Percentiles rank a stretch among this genome's conserved stretches.
Conservation (phyloP, 2,797 vertebrate species). For the Myotis myotis region DNA sequence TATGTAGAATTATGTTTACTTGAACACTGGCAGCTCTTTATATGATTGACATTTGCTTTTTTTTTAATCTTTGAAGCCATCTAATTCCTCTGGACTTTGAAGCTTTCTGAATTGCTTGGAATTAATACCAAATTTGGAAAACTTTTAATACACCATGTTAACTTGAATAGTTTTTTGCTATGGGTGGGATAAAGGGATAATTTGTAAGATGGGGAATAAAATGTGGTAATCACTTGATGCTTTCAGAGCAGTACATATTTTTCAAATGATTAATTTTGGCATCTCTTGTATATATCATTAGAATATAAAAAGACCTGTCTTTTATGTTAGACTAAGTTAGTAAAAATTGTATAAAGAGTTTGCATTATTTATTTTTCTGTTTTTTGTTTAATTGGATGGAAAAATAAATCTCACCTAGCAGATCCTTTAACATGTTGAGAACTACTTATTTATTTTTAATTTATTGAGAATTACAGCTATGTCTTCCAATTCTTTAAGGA, state of each 20-base stretch:
- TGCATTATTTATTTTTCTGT: not conserved
- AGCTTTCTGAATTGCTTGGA: conserved; percentile 58
- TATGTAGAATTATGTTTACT: not conserved
- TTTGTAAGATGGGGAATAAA: conserved; percentile 32
- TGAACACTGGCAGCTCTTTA: conserved; percentile 34
- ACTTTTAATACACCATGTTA: conserved; percentile 62
- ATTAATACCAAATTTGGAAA: conserved; percentile 61
- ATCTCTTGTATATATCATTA: not conserved
- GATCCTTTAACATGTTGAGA: not conserved
- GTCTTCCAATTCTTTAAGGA: not conserved
- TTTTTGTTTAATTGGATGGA: not conserved
- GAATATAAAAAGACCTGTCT: not conserved
- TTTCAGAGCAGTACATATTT: not conserved
- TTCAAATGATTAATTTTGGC: not conserved
- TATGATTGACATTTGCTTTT: conserved; percentile 49
- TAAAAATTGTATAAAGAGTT: not conserved
- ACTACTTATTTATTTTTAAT: not conserved
- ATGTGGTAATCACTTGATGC: conserved; percentile 16
- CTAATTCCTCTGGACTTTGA: conserved; percentile 54
- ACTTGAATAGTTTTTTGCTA: conserved; percentile 63
- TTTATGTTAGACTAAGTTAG: conserved; percentile 21
- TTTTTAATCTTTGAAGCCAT: not conserved
- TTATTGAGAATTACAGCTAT: not conserved
- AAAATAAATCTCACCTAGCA: not conserved
- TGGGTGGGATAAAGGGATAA: conserved; percentile 16